Percentiles rank a stretch among this genome's conserved stretches.
phyloP scores from a whole-genome alignment of 30 jellyfish, hydroid and myxozoan genomes.

The Rhopilema esculentum region DNA sequence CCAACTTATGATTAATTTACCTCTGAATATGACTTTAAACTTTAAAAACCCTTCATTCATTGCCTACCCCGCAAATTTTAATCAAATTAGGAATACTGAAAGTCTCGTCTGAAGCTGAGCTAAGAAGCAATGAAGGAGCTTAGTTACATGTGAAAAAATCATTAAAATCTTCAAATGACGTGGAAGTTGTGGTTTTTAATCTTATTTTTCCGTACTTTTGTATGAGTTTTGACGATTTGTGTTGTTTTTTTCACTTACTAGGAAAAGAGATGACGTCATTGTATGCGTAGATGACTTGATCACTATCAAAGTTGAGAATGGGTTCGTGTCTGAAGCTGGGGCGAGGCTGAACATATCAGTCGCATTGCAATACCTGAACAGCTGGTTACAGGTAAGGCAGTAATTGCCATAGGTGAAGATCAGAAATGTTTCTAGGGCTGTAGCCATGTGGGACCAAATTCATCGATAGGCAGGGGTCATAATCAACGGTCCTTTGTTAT shows the following conservation, averaged over 20 bases:
- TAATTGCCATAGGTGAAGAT: neutral
- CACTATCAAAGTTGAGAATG: slow-evolving; percentile 75
- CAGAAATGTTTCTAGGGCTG: too few species aligned
- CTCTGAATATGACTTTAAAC: too few species aligned
- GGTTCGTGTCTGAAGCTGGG: slow-evolving; percentile 83
- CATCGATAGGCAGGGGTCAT: too few species aligned
- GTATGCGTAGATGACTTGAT: slow-evolving; percentile 74
- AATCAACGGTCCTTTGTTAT: too few species aligned
- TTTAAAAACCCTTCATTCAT: too few species aligned
- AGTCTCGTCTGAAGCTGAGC: neutral
- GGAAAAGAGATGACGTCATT: slow-evolving; percentile 76
- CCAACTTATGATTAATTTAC: too few species aligned
- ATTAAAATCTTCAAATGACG: neutral
- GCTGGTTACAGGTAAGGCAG: slow-evolving; percentile 84
- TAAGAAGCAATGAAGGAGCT: neutral
- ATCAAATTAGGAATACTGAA: neutral
- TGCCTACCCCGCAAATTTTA: too few species aligned
- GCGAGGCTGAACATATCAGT: slow-evolving; percentile 79
- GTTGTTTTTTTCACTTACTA: neutral
- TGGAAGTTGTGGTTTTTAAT: neutral
- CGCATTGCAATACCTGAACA: slow-evolving; percentile 87
- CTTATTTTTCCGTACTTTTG: neutral
- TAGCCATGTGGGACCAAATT: too few species aligned
- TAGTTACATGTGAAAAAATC: neutral
- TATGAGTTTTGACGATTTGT: neutral